Base-by-base conservation (phyloP, 2,888 invertebrate genomes). In the Entomobrya proxima region DNA sequence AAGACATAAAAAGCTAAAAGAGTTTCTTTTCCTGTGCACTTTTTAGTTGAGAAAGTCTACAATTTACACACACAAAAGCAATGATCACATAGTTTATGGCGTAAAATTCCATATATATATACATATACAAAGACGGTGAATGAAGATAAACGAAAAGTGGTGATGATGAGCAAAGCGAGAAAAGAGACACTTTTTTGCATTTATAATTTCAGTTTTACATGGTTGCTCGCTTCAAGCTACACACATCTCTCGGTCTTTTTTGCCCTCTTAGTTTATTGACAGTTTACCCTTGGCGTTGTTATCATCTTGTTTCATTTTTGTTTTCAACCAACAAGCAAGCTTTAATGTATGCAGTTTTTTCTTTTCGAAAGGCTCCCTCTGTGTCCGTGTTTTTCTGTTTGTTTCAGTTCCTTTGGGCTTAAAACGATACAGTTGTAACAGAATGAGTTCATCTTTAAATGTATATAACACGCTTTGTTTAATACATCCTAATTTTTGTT, bases 141-240 rank as follows among this genome's bases (percentile, higher is more conserved):
- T 32, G 15, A 30, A 78, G 58, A 75, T 80, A 72, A 69, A 74
- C 74, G 81, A 81, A 82, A 64, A 52, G 44, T 58, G 72, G 55
- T 58, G 74, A 47, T 58, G 78, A 84, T 84, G 78, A 84, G 77
- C 52, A 77, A 80, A 80, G 44, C 40, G 72, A 72, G 80, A 55
- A 58, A 61, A 37, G 78, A 78, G 78, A 83, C 58, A 52, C 64
- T 47, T 85, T 79, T 85, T 85, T 85, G 80, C 76, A 76, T 85
- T 81, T 76, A 76, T 85, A 85, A 80, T 85, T 82, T 84, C 32
- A 35, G 44, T 61, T 75, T 85, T 78, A 37, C 35, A 69, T 47
- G 27, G 47, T 11, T 40, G 58, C 58, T 61, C 47, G 15, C 44
- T 55, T 58, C 72, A 37, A 35, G 47, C 69, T 52, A 40, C 58